phyloP scores from a whole-genome alignment of 2,888 invertebrate genomes.

The Drosophila pegasa region DNA sequence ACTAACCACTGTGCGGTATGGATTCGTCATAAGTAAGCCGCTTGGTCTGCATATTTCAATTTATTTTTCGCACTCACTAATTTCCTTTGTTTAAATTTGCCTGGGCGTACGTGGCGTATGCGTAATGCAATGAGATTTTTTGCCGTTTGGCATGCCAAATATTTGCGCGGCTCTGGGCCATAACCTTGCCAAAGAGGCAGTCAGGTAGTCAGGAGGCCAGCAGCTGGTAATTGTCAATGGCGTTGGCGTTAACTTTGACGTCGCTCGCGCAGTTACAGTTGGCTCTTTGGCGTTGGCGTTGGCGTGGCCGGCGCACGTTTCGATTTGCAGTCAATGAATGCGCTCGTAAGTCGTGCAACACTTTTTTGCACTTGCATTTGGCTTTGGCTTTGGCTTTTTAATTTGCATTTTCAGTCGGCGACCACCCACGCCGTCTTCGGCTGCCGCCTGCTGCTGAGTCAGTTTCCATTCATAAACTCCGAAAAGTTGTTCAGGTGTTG shows the following conservation, averaged over 20 bases:
- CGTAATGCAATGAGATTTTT: slow-evolving; percentile 62
- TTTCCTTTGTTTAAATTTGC: slow-evolving; percentile 60
- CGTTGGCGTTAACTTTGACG: slow-evolving; percentile 49
- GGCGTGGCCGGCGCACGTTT: slow-evolving; percentile 72
- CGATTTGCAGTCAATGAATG: slow-evolving; percentile 79
- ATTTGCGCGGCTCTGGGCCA: slow-evolving; percentile 70
- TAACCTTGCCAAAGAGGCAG: slow-evolving; percentile 68
- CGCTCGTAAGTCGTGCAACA: slow-evolving; percentile 77
- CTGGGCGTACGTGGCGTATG: slow-evolving; percentile 68
- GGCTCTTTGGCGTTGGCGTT: slow-evolving; percentile 47
- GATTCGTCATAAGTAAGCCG: slow-evolving; percentile 39
- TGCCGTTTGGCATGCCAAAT: slow-evolving; percentile 63
- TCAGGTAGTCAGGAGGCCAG: slow-evolving; percentile 45
- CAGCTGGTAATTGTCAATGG: slow-evolving; percentile 72
- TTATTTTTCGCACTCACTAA: slow-evolving; percentile 78
- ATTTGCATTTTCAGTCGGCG: slow-evolving; percentile 76
- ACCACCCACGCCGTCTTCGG: slow-evolving; percentile 62
- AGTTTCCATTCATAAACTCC: slow-evolving; percentile 70
- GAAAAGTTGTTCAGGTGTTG: slow-evolving; percentile 50
- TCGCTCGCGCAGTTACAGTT: slow-evolving; percentile 25
- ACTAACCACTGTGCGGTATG: slow-evolving; percentile 51
- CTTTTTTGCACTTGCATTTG: slow-evolving; percentile 61
- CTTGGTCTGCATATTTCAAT: slow-evolving; percentile 61
- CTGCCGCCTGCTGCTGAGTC: slow-evolving; percentile 52
- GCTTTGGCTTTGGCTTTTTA: slow-evolving; percentile 56